These are phyloP conservation scores for Sminthurinus aureus DNA, from an alignment of 2,888 invertebrate genomes.

Conservation along the genomic window DNA sequence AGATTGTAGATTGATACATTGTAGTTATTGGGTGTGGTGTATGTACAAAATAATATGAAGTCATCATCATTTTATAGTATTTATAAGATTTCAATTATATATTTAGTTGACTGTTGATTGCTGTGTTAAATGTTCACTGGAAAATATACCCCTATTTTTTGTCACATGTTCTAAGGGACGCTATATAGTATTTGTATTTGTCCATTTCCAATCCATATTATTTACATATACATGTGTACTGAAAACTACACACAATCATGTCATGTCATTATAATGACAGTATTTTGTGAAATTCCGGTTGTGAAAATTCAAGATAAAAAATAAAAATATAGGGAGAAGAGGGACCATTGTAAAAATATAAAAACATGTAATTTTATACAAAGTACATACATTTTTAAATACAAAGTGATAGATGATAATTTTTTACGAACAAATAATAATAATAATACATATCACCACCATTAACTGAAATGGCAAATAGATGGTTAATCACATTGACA, in stretches of 20 bases:
- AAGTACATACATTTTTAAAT: background rate
- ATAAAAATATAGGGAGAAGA: too few relatives aligned
- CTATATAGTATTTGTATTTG: background rate
- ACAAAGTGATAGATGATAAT: too few relatives aligned
- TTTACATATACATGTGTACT: background rate
- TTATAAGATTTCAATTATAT: background rate
- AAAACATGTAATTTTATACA: background rate
- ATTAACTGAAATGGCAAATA: background rate
- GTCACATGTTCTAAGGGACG: too few relatives aligned
- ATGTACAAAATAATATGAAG: background rate
- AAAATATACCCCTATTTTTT: too few relatives aligned
- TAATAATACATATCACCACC: background rate
- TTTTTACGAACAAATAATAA: background rate
- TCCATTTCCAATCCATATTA: background rate
- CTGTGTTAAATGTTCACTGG: background rate
- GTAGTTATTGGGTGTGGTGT: constrained; percentile 15
- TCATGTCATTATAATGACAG: background rate
- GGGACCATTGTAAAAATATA: background rate
- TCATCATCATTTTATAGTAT: background rate
- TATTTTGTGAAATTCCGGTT: background rate
- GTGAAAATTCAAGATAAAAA: too few relatives aligned
- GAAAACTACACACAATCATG: background rate
- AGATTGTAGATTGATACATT: background rate
- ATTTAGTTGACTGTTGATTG: background rate
- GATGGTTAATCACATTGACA: background rate